A percentile compares a stretch with the other conserved stretches of the same genome.
Conservation (phyloP, 2,888 invertebrate genomes). For the Euplagia quadripunctaria region DNA sequence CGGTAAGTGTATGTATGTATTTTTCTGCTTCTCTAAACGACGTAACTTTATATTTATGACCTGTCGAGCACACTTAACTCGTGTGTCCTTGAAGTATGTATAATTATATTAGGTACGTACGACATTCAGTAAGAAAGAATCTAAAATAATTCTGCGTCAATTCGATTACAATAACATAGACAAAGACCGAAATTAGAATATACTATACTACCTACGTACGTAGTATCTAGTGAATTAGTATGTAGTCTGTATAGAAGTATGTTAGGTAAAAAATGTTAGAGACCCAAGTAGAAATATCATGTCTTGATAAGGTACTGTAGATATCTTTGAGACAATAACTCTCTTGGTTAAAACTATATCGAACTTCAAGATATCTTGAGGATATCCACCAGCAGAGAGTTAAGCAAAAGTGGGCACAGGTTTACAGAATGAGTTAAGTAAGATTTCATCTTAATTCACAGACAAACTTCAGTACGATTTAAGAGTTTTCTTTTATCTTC, state of each 20-base stretch:
- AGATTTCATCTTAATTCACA: too few relatives aligned
- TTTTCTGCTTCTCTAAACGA: slow-evolving; percentile 27
- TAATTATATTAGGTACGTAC: slow-evolving; percentile 31
- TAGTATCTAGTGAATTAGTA: background rate
- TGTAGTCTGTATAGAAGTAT: background rate
- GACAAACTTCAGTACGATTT: too few relatives aligned
- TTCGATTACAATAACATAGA: slow-evolving; percentile 21
- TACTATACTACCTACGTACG: background rate
- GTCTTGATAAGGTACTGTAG: too few relatives aligned
- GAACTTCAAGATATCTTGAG: too few relatives aligned
- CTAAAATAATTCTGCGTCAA: slow-evolving; percentile 37
- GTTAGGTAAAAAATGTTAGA: background rate
- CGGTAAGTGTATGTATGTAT: slow-evolving; percentile 28
- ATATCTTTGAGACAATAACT: too few relatives aligned
- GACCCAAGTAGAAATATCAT: background rate
- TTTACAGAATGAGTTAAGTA: too few relatives aligned
- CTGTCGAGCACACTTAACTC: slow-evolving; percentile 51
- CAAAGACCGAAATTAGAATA: slow-evolving; percentile 16
- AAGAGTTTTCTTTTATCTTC: too few relatives aligned
- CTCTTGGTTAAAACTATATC: too few relatives aligned
- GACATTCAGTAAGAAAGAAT: slow-evolving; percentile 41
- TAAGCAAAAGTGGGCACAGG: too few relatives aligned
- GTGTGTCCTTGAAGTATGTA: slow-evolving; percentile 48
- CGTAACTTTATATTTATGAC: slow-evolving; percentile 36
- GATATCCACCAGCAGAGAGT: too few relatives aligned